These are phyloP conservation scores for Todiramphus saurophagus DNA, from an alignment of 2,113 vertebrate species.

Conservation along the genomic window DNA sequence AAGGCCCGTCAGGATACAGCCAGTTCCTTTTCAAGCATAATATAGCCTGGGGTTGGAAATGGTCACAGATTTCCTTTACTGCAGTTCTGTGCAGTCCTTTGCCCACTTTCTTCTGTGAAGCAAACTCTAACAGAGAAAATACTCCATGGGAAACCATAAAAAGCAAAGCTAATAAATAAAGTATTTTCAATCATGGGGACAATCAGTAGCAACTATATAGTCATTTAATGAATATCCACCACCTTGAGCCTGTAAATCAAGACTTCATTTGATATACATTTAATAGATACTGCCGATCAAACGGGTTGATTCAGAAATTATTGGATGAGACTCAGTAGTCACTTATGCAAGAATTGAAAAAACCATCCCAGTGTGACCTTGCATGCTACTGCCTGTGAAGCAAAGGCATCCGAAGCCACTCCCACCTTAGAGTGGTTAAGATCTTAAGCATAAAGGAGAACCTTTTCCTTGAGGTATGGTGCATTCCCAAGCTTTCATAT, in stretches of 20 bases:
- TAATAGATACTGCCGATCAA: not conserved
- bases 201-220: not conserved
- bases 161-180: not conserved
- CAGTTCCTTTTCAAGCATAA: slow-evolving; percentile 9
- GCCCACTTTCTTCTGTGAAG: not conserved
- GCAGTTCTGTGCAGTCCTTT: not conserved
- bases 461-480: not conserved
- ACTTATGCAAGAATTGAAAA: not conserved
- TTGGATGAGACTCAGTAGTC: not conserved
- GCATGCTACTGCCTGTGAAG: not conserved
- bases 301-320: not conserved
- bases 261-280: not conserved
- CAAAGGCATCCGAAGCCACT: not conserved
- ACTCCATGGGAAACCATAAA: not conserved
- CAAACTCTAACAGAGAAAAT: not conserved
- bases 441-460: not conserved
- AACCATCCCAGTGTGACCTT: not conserved
- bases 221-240: not conserved
- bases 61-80: not conserved
- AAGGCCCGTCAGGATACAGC: slow-evolving; percentile 24
- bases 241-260: not conserved
- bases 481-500: not conserved
- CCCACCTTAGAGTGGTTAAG: not conserved
- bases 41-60: not conserved
- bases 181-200: not conserved